Conservation (phyloP, 2,797 vertebrate species). For the Sebastes hopkinsi region DNA sequence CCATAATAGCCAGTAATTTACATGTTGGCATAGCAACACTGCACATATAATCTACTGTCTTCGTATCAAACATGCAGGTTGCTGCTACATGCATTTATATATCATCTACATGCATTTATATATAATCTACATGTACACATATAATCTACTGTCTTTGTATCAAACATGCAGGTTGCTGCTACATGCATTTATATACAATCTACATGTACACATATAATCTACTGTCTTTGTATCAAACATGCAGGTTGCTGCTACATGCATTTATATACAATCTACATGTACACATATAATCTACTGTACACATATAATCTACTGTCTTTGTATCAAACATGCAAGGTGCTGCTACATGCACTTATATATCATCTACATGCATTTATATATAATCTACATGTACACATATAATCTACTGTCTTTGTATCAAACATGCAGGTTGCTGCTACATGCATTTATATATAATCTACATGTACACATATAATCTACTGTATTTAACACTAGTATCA, state of each 20-base stretch:
- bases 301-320: neutral
- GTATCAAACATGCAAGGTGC: conserved; percentile 18
- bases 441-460: no score
- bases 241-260: neutral
- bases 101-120: neutral
- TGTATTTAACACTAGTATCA: neutral
- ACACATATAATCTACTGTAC: no score
- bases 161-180: conserved; percentile 27
- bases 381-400: no score
- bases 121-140: neutral
- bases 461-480: no score
- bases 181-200: no score
- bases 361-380: no score
- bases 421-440: no score
- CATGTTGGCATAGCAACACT: neutral
- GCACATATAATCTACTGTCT: neutral
- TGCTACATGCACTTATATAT: neutral
- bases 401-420: no score
- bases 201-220: neutral
- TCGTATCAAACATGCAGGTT: conserved; percentile 26
- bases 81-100: no score
- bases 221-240: neutral
- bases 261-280: no score
- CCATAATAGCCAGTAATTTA: neutral
- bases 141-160: neutral